Conservation (phyloP, 2,888 invertebrate species). For the Cantharis lateralis region DNA sequence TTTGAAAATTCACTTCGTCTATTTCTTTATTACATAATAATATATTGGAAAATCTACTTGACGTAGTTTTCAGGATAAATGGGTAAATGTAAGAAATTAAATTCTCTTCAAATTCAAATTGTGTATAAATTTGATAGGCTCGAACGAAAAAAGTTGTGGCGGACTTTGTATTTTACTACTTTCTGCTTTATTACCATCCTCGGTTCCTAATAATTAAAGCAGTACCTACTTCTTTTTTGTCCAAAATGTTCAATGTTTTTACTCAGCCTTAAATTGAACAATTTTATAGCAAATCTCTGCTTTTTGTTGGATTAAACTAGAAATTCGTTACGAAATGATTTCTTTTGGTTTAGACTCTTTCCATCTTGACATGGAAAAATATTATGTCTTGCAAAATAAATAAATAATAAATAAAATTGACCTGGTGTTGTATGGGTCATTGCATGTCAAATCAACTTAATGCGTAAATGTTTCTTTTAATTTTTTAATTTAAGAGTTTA, state of each 20-base stretch:
- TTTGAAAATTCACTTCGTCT: not conserved
- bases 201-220: not conserved
- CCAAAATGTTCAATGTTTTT: not conserved
- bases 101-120: not conserved
- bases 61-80: not conserved
- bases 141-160: not conserved
- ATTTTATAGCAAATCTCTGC: too few species aligned
- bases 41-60: not conserved
- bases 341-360: too few species aligned
- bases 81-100: not conserved
- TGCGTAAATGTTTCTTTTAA: too few species aligned
- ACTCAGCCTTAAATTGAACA: not conserved
- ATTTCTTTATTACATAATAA: not conserved
- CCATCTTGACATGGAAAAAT: too few species aligned
- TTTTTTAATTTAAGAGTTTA: too few species aligned
- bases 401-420: too few species aligned
- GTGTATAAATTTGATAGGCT: not conserved
- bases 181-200: not conserved
- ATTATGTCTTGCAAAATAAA: too few species aligned
- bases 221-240: not conserved
- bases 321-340: too few species aligned
- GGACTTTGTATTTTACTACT: not conserved
- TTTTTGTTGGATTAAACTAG: too few species aligned
- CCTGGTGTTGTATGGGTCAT: too few species aligned
- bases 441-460: too few species aligned